phyloP scores from a whole-genome alignment of 2,797 vertebrate species.

The Petrocephalus sullivani region DNA sequence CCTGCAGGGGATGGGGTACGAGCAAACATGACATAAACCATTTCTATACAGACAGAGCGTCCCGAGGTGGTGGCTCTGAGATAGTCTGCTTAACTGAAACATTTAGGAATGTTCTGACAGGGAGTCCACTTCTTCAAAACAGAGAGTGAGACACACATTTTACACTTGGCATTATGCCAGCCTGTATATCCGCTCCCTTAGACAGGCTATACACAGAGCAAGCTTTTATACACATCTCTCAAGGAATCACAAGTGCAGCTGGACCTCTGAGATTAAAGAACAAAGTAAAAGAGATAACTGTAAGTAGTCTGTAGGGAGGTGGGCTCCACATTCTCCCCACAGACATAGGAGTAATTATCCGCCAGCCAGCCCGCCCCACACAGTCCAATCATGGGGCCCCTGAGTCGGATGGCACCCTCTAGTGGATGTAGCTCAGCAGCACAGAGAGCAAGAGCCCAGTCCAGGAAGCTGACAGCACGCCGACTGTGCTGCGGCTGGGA shows the following conservation, averaged over 20 bases:
- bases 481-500: constrained; percentile 30
- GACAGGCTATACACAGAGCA: constrained; percentile 30
- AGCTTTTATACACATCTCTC: neutral
- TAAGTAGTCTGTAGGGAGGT: constrained; percentile 39
- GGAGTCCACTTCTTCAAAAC: constrained; percentile 8
- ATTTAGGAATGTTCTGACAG: constrained; percentile 11
- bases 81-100: neutral
- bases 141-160: constrained; percentile 21
- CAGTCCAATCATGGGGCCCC: constrained; percentile 32
- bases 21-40: constrained; percentile 34
- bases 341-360: constrained; percentile 25
- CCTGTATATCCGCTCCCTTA: neutral
- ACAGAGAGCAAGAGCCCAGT: constrained; percentile 47
- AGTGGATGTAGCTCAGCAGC: constrained; percentile 49
- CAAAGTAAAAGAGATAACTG: constrained; percentile 42
- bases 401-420: constrained; percentile 36
- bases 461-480: constrained; percentile 43
- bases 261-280: constrained; percentile 54
- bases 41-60: neutral
- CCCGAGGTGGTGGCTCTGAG: neutral
- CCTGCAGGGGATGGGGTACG: neutral
- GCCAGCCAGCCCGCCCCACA: constrained; percentile 27
- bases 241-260: constrained; percentile 33
- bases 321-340: constrained; percentile 21
- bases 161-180: neutral